Evolutionary conservation across 2,888 invertebrate genomes (phyloP).

Genomic region (Cheiracanthium punctorium): DNA sequence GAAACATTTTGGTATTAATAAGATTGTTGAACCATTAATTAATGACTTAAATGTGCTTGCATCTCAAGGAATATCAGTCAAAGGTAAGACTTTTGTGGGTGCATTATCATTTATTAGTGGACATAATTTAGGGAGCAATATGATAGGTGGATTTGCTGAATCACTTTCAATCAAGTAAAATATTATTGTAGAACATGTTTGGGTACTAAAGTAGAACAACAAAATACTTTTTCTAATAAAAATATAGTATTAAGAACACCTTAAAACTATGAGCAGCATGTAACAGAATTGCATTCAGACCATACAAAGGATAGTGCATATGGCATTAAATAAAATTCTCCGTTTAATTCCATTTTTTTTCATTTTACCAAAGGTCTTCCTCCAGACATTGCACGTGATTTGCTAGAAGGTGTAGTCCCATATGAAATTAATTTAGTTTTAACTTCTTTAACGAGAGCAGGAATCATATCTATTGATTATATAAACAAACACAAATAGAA

Average conservation of each 20-base stretch:
- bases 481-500: background rate
- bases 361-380: background rate
- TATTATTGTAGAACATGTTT: background rate
- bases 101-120: background rate
- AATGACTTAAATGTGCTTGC: background rate
- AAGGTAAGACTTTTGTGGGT: background rate
- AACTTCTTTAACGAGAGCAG: background rate
- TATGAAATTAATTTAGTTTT: background rate
- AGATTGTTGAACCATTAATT: conserved; percentile 2
- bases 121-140: background rate
- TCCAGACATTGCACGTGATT: background rate
- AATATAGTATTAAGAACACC: no score
- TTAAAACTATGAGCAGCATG: no score
- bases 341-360: background rate
- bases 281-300: background rate
- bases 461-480: background rate
- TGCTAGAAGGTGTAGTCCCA: no score
- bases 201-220: background rate
- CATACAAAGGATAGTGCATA: background rate
- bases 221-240: background rate
- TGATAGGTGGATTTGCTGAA: no score
- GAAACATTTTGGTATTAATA: background rate
- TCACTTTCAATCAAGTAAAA: background rate
- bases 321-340: background rate
- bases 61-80: background rate